Percentiles rank a stretch among this genome's conserved stretches.
Evolutionary conservation across 1,140 invertebrate species (phyloP).

Genomic region (Lutraria rhynchaena): DNA sequence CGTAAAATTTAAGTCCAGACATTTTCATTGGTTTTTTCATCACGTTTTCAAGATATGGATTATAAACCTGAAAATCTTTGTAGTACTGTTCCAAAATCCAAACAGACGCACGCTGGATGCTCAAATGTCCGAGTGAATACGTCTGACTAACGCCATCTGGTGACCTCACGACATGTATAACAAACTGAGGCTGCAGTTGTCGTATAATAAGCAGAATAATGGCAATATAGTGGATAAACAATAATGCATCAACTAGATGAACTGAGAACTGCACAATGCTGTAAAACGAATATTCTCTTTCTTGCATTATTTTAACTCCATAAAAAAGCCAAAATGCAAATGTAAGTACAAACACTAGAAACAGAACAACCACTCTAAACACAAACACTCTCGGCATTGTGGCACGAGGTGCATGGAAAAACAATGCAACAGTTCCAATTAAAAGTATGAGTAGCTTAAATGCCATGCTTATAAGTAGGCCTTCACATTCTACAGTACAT

Average conservation of each 20-base stretch:
- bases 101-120: conserved; percentile 96
- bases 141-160: conserved; percentile 91
- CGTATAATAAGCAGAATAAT: conserved; percentile 96
- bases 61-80: conserved; percentile 97
- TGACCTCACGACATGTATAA: conserved; percentile 94
- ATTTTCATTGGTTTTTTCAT: conserved; percentile 73
- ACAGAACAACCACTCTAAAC: conserved; percentile 92
- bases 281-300: conserved; percentile 70
- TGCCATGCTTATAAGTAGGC: conserved; percentile 93
- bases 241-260: conserved; percentile 94
- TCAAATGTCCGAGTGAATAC: conserved; percentile 93
- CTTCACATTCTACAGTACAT: conserved; percentile 94
- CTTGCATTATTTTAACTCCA: conserved; percentile 88
- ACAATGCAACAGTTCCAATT: conserved; percentile 94
- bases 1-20: conserved; percentile 96
- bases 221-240: conserved; percentile 97
- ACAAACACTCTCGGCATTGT: conserved; percentile 97
- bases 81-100: conserved; percentile 98
- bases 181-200: conserved; percentile 94
- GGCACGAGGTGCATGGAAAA: conserved; percentile 84
- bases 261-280: conserved; percentile 94
- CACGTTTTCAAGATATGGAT: conserved; percentile 90
- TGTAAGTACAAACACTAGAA: conserved; percentile 94
- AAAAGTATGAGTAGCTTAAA: conserved; percentile 96
- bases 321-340: conserved; percentile 99